Base-by-base conservation (phyloP, 23 tunicate genomes). In the Pegea sp. region DNA sequence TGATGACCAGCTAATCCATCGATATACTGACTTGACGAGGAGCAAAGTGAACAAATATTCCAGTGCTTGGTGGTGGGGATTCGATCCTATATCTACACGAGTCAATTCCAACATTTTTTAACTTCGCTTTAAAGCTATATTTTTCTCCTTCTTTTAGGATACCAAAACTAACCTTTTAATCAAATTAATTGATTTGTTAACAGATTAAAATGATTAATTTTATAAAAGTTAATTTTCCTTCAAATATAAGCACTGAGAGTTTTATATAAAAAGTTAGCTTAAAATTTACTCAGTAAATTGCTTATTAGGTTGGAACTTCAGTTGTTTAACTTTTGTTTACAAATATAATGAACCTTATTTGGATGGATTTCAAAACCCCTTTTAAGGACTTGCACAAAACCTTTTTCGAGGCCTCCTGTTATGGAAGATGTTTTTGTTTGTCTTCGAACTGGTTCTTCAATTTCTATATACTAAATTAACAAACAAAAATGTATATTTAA, bases 31-130 rank as follows among this genome's bases (percentile, higher is more conserved):
- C 93, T 26, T 79, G 80, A 0, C 79, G 75, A 6, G 80, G 93
- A 16, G 74, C 56, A 62, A 61, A 80, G 20, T 80, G 74, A 19
- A 80, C 77, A 49, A 71, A 48, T 25, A 80, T 31, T 18, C 93
- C 93, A 33, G 93, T 80, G 0, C 93, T 80, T 27, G 80, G 93
- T 0, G 93, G 93, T n/a, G 93, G 93, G 57, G 71, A 80, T 42
- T 72, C 66, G 34, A 80, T 49, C 50, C 66, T 80, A 62, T 65
- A 80, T 24, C 93, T 54, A 27, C 93, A 80, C 28, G 61, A 44
- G 43, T 80, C 93, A 22, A 80, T 62, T 2, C 93, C 93, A 20
- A 66, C 61, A 58, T 80, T 80, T 32, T 60, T 59, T 62, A 80
- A 30, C 27, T 59, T 33, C n/a, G 77, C 93, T 5, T 64, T 49